These are phyloP conservation scores for Hyposoter didymator DNA, from an alignment of 2,888 invertebrate species.

Conservation along the genomic window DNA sequence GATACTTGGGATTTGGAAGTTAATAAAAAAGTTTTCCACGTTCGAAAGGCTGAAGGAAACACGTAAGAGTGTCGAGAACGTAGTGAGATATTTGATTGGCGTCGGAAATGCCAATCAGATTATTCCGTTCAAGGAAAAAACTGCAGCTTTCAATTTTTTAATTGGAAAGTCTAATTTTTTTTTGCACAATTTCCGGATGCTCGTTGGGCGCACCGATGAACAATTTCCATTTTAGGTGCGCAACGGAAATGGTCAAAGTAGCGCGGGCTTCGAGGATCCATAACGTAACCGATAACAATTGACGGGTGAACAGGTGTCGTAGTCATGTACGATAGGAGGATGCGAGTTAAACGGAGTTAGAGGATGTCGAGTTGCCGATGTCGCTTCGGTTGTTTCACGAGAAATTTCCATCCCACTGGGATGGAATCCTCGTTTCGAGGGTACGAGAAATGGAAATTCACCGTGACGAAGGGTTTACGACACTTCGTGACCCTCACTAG, in stretches of 20 bases:
- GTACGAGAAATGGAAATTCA: conserved; percentile 64
- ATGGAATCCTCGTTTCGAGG: conserved; percentile 33
- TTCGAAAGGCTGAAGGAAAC: neutral
- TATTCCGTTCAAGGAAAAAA: too few species aligned
- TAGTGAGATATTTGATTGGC: neutral
- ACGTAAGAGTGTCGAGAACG: neutral
- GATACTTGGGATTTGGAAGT: neutral
- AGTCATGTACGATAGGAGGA: conserved; percentile 40
- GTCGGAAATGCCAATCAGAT: too few species aligned
- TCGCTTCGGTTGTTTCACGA: conserved; percentile 32
- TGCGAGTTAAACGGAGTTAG: conserved; percentile 23
- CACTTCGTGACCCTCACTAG: conserved; percentile 20
- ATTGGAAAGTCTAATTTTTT: too few species aligned
- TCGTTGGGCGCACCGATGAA: neutral
- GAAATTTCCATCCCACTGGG: conserved; percentile 42
- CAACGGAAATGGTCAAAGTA: conserved; percentile 21
- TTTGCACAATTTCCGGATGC: too few species aligned
- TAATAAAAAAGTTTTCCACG: neutral
- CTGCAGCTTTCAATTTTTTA: too few species aligned
- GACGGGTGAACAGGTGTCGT: conserved; percentile 65
- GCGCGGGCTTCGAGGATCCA: conserved; percentile 44
- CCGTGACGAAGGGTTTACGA: conserved; percentile 48
- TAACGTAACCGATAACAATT: conserved; percentile 62
- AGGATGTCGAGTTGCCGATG: conserved; percentile 45
- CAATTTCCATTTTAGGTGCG: neutral